phyloP scores from a whole-genome alignment of 2,888 invertebrate genomes.

The Eurois occulta region DNA sequence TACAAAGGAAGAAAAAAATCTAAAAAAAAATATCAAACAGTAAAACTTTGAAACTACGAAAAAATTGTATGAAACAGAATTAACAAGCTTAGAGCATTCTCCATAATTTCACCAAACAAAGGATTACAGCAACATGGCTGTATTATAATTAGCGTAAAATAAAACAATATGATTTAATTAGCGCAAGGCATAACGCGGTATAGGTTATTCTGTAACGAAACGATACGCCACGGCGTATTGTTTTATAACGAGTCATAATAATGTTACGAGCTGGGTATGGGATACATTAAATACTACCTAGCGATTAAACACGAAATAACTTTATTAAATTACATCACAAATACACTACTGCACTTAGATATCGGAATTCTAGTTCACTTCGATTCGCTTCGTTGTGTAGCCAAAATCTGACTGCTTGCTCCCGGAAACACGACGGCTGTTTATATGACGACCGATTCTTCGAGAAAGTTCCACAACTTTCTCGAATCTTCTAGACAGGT shows the following conservation, averaged over 20 bases:
- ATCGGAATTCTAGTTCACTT: too few species aligned
- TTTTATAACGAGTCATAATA: neutral
- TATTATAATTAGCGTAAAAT: conserved; percentile 49
- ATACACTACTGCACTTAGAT: too few species aligned
- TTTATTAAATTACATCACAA: too few species aligned
- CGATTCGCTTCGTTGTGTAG: too few species aligned
- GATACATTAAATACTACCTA: too few species aligned
- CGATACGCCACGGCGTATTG: conserved; percentile 5
- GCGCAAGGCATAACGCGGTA: conserved; percentile 24
- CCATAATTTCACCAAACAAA: conserved; percentile 41
- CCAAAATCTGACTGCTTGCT: too few species aligned
- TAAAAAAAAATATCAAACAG: neutral
- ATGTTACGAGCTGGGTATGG: too few species aligned
- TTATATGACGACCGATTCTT: too few species aligned
- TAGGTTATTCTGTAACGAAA: conserved; percentile 41
- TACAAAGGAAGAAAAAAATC: neutral
- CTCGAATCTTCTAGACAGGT: too few species aligned
- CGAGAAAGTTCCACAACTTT: too few species aligned
- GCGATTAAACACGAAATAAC: too few species aligned
- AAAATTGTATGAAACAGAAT: neutral
- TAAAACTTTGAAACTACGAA: neutral
- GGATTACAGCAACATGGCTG: conserved; percentile 32
- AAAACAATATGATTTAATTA: conserved; percentile 39
- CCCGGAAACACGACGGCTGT: too few species aligned
- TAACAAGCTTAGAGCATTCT: conserved; percentile 35